Percentiles rank a stretch among this genome's conserved stretches.
These are phyloP conservation scores for Gavia stellata DNA, from an alignment of 2,113 vertebrate species.

Conservation along the genomic window DNA sequence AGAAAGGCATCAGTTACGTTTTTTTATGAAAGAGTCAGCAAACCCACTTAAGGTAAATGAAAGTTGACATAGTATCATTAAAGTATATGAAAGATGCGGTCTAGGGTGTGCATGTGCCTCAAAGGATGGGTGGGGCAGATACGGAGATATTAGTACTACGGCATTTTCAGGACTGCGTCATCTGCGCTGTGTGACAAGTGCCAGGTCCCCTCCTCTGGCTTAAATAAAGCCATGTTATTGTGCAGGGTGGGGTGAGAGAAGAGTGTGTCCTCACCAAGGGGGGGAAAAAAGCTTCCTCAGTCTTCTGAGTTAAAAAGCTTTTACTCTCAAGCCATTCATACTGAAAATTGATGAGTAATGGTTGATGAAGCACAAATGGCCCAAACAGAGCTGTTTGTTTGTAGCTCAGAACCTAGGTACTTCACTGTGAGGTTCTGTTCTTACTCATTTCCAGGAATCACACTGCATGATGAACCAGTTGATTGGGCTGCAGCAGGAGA, in stretches of 20 bases:
- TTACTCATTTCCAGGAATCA: slow-evolving; percentile 89
- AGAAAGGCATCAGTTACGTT: neutral
- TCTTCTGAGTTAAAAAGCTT: slow-evolving; percentile 62
- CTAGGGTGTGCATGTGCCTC: slow-evolving; percentile 22
- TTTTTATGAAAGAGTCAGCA: slow-evolving; percentile 55
- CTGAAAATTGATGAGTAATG: slow-evolving; percentile 80
- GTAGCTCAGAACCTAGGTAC: slow-evolving; percentile 66
- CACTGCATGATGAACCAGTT: slow-evolving; percentile 89
- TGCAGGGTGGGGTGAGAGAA: slow-evolving; percentile 53
- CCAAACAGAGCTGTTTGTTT: slow-evolving; percentile 65
- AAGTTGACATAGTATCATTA: slow-evolving; percentile 54
- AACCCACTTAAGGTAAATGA: slow-evolving; percentile 60
- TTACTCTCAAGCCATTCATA: slow-evolving; percentile 76
- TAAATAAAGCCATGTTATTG: slow-evolving; percentile 39
- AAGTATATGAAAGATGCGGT: slow-evolving; percentile 51
- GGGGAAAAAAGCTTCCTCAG: slow-evolving; percentile 27
- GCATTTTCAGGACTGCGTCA: slow-evolving; percentile 57
- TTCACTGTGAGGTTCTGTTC: slow-evolving; percentile 75
- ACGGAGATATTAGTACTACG: neutral
- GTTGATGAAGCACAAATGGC: slow-evolving; percentile 67
- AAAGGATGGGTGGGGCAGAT: slow-evolving; percentile 46
- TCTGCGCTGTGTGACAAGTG: neutral
- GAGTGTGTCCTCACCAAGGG: neutral
- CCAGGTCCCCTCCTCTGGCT: slow-evolving; percentile 17
- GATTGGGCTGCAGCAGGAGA: slow-evolving; percentile 98